Evolutionary conservation across 2,888 invertebrate species (phyloP), one percentile per base, ranked within the genome.

Genomic region (Cremastinae sp.): DNA sequence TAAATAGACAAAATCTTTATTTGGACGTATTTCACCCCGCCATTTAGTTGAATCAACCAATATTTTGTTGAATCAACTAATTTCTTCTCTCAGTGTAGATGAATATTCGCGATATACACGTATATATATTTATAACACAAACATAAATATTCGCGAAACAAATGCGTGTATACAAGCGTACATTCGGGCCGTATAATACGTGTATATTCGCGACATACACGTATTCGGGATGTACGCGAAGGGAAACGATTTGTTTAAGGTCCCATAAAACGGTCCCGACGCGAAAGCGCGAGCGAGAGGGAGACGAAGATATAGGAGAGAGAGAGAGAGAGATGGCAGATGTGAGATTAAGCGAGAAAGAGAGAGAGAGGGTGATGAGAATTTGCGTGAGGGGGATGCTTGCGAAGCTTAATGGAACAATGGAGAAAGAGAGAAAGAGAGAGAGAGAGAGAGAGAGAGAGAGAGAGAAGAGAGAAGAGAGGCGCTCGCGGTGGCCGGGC

Each of bases 191-290:
- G n/a, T n/a, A n/a, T n/a, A n/a, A n/a, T n/a, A n/a, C n/a, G n/a
- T n/a, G n/a, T n/a, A n/a, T n/a, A n/a, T n/a, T n/a, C n/a, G n/a
- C n/a, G n/a, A n/a, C n/a, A n/a, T n/a, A n/a, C n/a, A n/a, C n/a
- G n/a, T n/a, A n/a, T 41, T 41, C 41, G 41, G 4, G 10, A 41
- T 2, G 62, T 38, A 45, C 73, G 61, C 64, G 78, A 75, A 80
- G 80, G 71, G 77, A 77, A 82, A 79, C 83, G 81, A 84, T 84
- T 84, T 84, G 81, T 82, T 84, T 82, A 81, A 82, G 79, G 76
- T 79, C 62, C 81, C 78, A 82, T 83, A 81, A 84, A 84, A 81
- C 79, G 70, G 58, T 78, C 71, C 72, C 10, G 36, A 12, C 4
- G 69, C 68, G 74, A 53, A 22, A 70, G 36, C 54, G 68, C 16